A percentile compares a stretch with the other conserved stretches of the same genome.
These are phyloP conservation scores for Holothuria leucospilota DNA, from an alignment of 53 echinoderm and acorn worm species.

Conservation along the genomic window DNA sequence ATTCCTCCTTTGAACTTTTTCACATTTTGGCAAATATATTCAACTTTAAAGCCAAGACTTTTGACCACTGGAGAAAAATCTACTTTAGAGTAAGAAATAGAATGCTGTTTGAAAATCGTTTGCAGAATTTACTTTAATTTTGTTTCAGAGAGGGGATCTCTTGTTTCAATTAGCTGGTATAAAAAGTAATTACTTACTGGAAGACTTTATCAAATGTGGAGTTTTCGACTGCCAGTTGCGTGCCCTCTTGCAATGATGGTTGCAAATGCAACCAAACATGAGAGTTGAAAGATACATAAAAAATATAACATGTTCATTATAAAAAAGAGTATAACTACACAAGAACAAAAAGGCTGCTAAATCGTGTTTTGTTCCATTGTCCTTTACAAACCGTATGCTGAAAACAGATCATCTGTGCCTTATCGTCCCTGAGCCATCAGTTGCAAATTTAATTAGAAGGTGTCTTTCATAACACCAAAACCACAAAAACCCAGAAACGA, in stretches of 20 bases:
- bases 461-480: not conserved
- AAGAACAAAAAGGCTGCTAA: not conserved
- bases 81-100: not conserved
- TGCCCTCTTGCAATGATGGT: too few species aligned
- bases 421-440: not conserved
- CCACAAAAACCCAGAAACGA: not conserved
- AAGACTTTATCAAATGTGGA: conserved; percentile 1
- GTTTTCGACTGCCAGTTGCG: not conserved
- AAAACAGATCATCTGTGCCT: not conserved
- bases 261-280: too few species aligned
- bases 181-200: conserved; percentile 24
- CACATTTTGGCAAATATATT: not conserved
- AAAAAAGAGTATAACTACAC: not conserved
- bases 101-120: not conserved
- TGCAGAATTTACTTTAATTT: not conserved
- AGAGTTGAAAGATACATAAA: too few species aligned
- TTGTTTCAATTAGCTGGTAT: conserved; percentile 2
- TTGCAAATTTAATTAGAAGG: not conserved
- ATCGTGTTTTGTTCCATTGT: conserved; percentile 10
- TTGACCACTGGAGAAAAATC: conserved; percentile 6
- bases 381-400: not conserved
- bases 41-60: conserved; percentile 2
- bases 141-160: not conserved
- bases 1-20: not conserved
- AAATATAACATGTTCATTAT: too few species aligned